phyloP scores from a whole-genome alignment of 2,113 vertebrate genomes.

The Monopterus albus region DNA sequence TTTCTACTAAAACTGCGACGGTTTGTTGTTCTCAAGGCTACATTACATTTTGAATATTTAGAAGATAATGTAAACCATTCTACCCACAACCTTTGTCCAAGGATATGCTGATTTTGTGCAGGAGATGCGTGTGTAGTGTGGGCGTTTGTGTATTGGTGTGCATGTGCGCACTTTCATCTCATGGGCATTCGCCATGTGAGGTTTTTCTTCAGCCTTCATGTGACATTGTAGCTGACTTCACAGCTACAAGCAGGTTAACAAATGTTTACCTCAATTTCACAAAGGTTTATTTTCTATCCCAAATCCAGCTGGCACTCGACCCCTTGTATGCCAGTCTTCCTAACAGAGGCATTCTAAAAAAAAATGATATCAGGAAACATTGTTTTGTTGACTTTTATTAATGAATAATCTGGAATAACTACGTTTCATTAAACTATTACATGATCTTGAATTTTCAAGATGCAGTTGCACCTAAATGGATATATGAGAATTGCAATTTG shows the following conservation, averaged over 20 bases:
- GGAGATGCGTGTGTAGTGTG: slow-evolving; percentile 15
- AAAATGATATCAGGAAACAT: slow-evolving; percentile 1
- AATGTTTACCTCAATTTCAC: slow-evolving; percentile 79
- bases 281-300: slow-evolving; percentile 72
- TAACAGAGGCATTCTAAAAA: slow-evolving; percentile 6
- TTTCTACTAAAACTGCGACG: slow-evolving; percentile 42
- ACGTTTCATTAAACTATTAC: no score
- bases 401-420: no score
- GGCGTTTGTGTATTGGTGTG: not conserved
- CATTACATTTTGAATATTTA: slow-evolving; percentile 52
- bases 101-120: slow-evolving; percentile 40
- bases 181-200: slow-evolving; percentile 47
- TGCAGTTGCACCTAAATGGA: no score
- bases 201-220: slow-evolving; percentile 73
- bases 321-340: slow-evolving; percentile 34
- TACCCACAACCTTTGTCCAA: slow-evolving; percentile 26
- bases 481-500: no score
- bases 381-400: no score
- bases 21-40: slow-evolving; percentile 53
- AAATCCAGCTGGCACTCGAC: slow-evolving; percentile 52
- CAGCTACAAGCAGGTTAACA: slow-evolving; percentile 69
- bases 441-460: no score
- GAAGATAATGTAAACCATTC: slow-evolving; percentile 50
- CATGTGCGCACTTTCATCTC: slow-evolving; percentile 31
- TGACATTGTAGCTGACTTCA: slow-evolving; percentile 64